Evolutionary conservation across 1,140 invertebrate genomes (phyloP).

Genomic region (Zaprionus africanus): DNA sequence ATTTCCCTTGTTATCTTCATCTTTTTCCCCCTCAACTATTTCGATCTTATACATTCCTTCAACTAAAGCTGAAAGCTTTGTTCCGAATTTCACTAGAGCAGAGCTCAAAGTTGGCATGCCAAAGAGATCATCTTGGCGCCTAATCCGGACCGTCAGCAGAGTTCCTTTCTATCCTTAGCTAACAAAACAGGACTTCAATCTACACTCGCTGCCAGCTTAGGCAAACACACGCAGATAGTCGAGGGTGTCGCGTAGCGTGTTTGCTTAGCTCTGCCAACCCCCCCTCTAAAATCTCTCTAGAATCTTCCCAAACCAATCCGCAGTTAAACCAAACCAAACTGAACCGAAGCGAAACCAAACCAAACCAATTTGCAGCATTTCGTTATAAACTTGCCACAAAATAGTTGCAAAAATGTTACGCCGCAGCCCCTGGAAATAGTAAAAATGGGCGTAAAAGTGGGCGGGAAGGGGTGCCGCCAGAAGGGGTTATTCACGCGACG

Average conservation of each 20-base stretch:
- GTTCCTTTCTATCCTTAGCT: background rate
- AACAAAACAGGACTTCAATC: background rate
- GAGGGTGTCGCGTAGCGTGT: background rate
- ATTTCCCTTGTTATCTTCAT: background rate
- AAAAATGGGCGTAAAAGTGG: background rate
- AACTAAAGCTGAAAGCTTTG: background rate
- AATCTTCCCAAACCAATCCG: slow-evolving; percentile 12
- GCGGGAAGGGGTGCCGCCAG: background rate
- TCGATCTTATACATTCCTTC: background rate
- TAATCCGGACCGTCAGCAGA: background rate
- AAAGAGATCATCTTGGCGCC: slow-evolving; percentile 1
- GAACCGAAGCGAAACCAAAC: slow-evolving; percentile 35
- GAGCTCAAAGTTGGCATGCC: background rate
- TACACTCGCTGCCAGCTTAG: background rate
- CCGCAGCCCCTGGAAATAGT: slow-evolving; percentile 10
- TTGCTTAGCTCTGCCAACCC: background rate
- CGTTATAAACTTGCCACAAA: slow-evolving; percentile 53
- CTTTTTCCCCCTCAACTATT: background rate
- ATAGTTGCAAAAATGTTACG: slow-evolving; percentile 56
- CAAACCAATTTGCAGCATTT: slow-evolving; percentile 70
- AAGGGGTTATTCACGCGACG: slow-evolving; percentile 11
- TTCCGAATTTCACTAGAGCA: background rate
- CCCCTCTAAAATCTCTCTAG: background rate
- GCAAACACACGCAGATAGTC: background rate
- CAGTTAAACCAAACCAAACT: background rate